Percentiles rank a stretch among this genome's conserved stretches.
Evolutionary conservation across 2,888 invertebrate species (phyloP).

Genomic region (Drosophila formosana): DNA sequence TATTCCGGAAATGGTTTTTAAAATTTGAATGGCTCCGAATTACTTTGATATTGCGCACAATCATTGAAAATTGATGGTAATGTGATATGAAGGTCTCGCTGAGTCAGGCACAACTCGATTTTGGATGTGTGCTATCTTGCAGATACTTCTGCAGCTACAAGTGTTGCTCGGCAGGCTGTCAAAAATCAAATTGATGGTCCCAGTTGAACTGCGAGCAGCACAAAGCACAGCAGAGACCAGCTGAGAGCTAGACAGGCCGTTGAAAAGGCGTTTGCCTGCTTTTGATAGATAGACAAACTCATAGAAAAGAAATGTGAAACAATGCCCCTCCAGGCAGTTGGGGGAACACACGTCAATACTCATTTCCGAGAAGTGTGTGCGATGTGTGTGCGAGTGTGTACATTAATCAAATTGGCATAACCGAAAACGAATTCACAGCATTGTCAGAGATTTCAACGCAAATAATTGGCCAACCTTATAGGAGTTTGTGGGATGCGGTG

Average conservation of each 20-base stretch:
- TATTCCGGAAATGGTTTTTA: slow-evolving; percentile 2
- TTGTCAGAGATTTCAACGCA: slow-evolving; percentile 46
- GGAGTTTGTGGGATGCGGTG: slow-evolving; percentile 11
- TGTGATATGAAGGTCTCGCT: slow-evolving; percentile 12
- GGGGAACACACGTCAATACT: slow-evolving; percentile 57
- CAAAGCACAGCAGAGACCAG: slow-evolving; percentile 21
- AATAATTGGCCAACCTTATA: slow-evolving; percentile 42
- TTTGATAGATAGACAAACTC: slow-evolving; percentile 68
- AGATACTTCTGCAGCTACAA: slow-evolving; percentile 32
- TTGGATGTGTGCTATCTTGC: slow-evolving; percentile 18
- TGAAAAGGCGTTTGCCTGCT: slow-evolving; percentile 63
- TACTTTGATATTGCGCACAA: slow-evolving; percentile 9
- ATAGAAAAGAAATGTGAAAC: slow-evolving; percentile 54
- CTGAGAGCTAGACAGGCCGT: slow-evolving; percentile 47
- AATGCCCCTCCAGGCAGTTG: slow-evolving; percentile 42
- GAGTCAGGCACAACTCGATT: slow-evolving; percentile 29
- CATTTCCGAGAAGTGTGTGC: slow-evolving; percentile 52
- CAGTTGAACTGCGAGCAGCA: slow-evolving; percentile 37
- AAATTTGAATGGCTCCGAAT: slow-evolving; percentile 12
- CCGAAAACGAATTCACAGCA: slow-evolving; percentile 19
- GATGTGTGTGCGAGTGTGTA: slow-evolving; percentile 24
- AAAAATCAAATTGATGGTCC: slow-evolving; percentile 71
- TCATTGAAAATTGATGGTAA: slow-evolving; percentile 20
- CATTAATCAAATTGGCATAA: slow-evolving; percentile 68
- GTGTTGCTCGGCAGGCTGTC: slow-evolving; percentile 52